Evolutionary conservation across 2,888 invertebrate species (phyloP).

Genomic region (Cristatella mucedo): DNA sequence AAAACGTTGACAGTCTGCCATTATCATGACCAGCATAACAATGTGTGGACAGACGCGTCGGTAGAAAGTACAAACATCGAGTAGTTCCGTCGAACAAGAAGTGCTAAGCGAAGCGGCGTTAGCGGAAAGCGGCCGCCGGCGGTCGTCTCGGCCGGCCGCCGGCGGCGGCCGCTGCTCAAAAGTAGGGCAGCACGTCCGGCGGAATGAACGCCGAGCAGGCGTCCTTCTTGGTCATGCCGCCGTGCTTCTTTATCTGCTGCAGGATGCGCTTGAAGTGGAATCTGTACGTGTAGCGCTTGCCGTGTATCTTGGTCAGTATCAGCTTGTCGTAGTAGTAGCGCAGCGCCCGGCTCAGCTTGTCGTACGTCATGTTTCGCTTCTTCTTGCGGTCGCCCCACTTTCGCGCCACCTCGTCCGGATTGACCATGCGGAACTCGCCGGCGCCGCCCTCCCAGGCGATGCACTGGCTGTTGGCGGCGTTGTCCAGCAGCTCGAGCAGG

Average conservation of each 20-base stretch:
- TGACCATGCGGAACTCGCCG: constrained; percentile 76
- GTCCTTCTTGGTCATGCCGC: background rate
- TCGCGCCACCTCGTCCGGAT: constrained; percentile 62
- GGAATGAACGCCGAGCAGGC: constrained; percentile 3
- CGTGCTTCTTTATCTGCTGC: constrained; percentile 5
- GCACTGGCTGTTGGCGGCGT: constrained; percentile 23
- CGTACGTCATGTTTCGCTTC: constrained; percentile 33
- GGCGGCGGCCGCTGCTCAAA: background rate
- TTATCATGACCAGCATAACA: too few relatives aligned
- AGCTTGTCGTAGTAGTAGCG: constrained; percentile 38
- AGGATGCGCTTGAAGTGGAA: constrained; percentile 15
- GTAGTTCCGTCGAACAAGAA: too few relatives aligned
- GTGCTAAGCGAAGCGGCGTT: too few relatives aligned
- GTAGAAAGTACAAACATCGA: too few relatives aligned
- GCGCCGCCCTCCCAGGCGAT: constrained; percentile 74
- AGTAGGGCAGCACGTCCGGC: constrained; percentile 5
- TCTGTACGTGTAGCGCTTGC: constrained; percentile 30
- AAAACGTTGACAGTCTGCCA: too few relatives aligned
- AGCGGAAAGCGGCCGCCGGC: too few relatives aligned
- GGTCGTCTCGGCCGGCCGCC: too few relatives aligned
- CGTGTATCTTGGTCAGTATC: constrained; percentile 32
- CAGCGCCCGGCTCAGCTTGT: constrained; percentile 30
- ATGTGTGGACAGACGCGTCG: too few relatives aligned
- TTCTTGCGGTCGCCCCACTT: constrained; percentile 17
- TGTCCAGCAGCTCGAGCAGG: constrained; percentile 51